Base-by-base conservation (phyloP, 2,113 vertebrate species). In the Psophia crepitans region DNA sequence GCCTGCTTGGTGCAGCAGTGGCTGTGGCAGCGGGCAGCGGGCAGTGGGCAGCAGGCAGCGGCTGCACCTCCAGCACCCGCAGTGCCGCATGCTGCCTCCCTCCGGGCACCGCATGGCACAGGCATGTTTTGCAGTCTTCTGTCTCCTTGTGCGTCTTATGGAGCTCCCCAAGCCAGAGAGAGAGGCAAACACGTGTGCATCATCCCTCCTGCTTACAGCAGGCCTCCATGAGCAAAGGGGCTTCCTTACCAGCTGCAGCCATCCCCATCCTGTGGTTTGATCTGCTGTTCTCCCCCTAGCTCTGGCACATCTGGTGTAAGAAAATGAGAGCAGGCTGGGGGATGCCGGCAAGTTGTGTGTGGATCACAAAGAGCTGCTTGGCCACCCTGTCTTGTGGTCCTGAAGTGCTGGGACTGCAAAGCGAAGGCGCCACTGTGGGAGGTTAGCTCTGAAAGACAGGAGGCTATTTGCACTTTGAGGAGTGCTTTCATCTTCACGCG, bases 91-190 rank as follows among this genome's bases (percentile, higher is more conserved):
- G 14, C 15, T 65, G 56, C 53, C 64, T 70, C 22, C 44, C 23
- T 46, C 18, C 0, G 0, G 24, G 41, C 0, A 0, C 65, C 3
- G 1, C 32, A 8, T 8, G 63, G 53, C 68, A 11, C 48, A 5
- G 39, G 27, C 1, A 0, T 19, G 65, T 26, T 74, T 41, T 66
- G 54, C 57, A 33, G 5, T 39, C 64, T 80, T 39, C 54, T 71
- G 54, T 20, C 82, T 75, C 51, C 61, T 66, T 35, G 14, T 16
- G 4, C 6, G 48, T 35, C 21, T 23, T 26, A 2, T 2, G 66
- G 44, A 60, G 14, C 30, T 76, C 33, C 60, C 5, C 0, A 1
- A 73, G 56, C 22, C 66, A 70, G 43, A 39, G 41, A 35, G 58
- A 65, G 64, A 24, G n/a, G n/a, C 44, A 21, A n/a, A 20, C 5